Percentiles rank a stretch among this genome's conserved stretches.
These are phyloP conservation scores for Chloebia gouldiae DNA, from an alignment of 2,113 vertebrate genomes.

Conservation along the genomic window DNA sequence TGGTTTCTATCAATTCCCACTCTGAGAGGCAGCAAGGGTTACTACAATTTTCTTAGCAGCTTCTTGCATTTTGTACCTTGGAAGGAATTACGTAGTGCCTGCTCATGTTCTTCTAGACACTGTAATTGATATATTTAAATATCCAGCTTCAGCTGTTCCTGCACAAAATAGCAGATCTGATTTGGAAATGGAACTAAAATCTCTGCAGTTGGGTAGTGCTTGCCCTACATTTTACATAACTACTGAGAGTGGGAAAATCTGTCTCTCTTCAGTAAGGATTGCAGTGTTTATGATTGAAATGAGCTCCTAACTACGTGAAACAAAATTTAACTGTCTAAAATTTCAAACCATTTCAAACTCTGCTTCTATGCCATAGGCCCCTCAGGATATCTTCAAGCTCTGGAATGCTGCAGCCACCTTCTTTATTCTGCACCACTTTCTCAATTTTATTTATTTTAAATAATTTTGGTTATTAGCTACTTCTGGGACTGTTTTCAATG, in stretches of 20 bases:
- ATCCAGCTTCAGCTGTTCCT: not conserved
- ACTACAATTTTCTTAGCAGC: conserved; percentile 13
- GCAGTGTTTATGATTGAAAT: not conserved
- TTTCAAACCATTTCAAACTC: not conserved
- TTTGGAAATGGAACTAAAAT: not conserved
- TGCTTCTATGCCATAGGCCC: not conserved
- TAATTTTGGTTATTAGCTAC: not conserved
- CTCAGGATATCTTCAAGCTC: not conserved
- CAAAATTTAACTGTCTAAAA: not conserved
- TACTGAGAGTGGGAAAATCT: not conserved
- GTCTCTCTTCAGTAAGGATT: not conserved
- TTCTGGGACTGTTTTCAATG: not conserved
- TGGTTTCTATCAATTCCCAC: conserved; percentile 41
- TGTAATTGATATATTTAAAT: not conserved
- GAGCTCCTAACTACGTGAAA: not conserved
- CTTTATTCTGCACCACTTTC: not conserved
- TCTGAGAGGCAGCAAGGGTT: not conserved
- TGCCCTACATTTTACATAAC: not conserved
- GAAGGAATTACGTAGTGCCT: not conserved
- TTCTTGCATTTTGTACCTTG: conserved; percentile 44
- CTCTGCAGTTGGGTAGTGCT: not conserved
- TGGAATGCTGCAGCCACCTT: not conserved
- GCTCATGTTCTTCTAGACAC: not conserved
- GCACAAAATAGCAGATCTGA: not conserved
- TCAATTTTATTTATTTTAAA: not conserved